Evolutionary conservation across 2,888 invertebrate species (phyloP).

Genomic region (Rhagonycha fulva): DNA sequence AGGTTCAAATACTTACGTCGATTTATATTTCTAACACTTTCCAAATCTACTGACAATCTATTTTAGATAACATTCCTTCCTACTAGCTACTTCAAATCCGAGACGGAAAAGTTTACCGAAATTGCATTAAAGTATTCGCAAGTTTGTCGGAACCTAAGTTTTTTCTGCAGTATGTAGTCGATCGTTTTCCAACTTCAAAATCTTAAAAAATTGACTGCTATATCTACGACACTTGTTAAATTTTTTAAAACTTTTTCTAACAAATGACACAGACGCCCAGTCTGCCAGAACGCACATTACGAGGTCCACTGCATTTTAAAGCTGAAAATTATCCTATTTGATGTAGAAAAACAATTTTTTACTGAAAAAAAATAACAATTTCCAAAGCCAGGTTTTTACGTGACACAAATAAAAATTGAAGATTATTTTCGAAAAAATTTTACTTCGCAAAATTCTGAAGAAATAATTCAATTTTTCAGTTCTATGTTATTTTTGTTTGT

Average conservation of each 20-base stretch:
- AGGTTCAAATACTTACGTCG: not conserved
- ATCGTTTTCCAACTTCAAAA: constrained; percentile 5
- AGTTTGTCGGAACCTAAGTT: not conserved
- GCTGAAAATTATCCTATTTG: not conserved
- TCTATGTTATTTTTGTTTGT: too few relatives aligned
- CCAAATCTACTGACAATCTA: constrained; percentile 8
- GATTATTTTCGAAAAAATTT: too few relatives aligned
- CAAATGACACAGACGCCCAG: not conserved
- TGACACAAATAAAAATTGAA: too few relatives aligned
- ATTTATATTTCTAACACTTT: constrained; percentile 3
- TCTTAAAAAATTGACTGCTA: not conserved
- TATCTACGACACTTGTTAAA: not conserved
- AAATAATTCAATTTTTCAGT: too few relatives aligned
- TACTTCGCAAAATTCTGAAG: too few relatives aligned
- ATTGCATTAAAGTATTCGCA: constrained; percentile 17
- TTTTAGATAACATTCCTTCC: constrained; percentile 2
- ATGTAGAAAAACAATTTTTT: too few relatives aligned
- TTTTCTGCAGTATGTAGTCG: not conserved
- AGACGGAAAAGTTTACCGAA: constrained; percentile 12
- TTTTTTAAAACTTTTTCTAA: not conserved
- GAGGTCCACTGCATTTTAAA: not conserved
- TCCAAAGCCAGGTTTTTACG: too few relatives aligned
- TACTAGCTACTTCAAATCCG: constrained; percentile 12
- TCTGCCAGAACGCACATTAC: not conserved
- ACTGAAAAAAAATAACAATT: too few relatives aligned